Base-by-base conservation (phyloP, 2,888 invertebrate species). In the Tigriopus californicus region DNA sequence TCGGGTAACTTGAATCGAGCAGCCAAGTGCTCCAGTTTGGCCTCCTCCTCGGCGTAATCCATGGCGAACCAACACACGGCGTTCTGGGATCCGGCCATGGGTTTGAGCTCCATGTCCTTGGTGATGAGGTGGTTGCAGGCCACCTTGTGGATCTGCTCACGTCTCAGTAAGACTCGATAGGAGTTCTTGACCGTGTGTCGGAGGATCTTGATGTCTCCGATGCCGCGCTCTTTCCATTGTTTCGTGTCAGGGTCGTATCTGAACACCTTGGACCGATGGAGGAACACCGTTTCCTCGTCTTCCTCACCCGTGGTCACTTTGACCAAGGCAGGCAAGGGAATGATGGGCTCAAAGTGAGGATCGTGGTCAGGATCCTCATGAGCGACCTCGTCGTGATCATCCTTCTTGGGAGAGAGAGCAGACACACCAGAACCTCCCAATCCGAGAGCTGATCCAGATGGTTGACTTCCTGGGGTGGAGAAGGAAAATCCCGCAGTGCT, bases 161-260 rank as follows among this genome's bases (percentile, higher is more conserved):
- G 60, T 15, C 64, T 59, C 52, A 62, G 60, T 12, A 64, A 60
- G n/a, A 64, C 65, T 18, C 74, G 65, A 46, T 63, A 64, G 52
- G 64, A 63, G 22, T 63, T 62, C 15, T 63, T 64, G 18, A 12
- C 61, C 33, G 64, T 61, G 61, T 69, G 64, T 41, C 64, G 63
- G 52, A 75, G 65, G 33, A 75, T 69, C 65, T 74, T 74, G 46
- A 75, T 64, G 51, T 70, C 70, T 2, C 75, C 75, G 33, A 71
- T 62, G 4, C 75, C 75, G 52, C 74, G 65, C 62, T 75, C 74
- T 63, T 75, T 75, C 74, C 74, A 75, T 64, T 73, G 70, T 56
- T 69, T 68, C 1, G 67, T 62, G 58, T 71, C 71, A 63, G 18
- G 72, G 66, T 66, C 69, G 73, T 48, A 75, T n/a, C 74, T 66